Evolutionary conservation across 2,113 vertebrate species (phyloP), one percentile per base, ranked within the genome.

Genomic region (Turdus rufiventris): DNA sequence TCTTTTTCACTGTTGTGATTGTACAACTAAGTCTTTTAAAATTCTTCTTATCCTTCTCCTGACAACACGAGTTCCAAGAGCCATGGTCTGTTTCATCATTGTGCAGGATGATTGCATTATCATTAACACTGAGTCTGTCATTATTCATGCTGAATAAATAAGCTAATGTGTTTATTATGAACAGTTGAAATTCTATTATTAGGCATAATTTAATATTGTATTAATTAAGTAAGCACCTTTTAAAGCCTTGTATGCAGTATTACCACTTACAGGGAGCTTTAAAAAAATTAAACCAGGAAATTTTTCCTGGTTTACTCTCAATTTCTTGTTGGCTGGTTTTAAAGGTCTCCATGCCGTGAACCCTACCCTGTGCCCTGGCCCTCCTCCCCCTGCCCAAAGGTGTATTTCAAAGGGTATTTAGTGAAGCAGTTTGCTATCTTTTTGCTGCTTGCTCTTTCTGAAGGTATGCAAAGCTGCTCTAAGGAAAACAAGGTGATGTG

Each of bases 81-180:
- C 84, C 70, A 87, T 1, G 5, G n/a, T 85, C 85, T 40, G n/a
- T 51, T 94, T 88, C 80, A 57, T 61, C 28, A 54, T 90, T 81
- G 45, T 61, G 85, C 13, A 28, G 63, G 54, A 79, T 94, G 84
- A 36, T 36, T 81, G 58, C 42, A 60, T 28, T 77, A 72, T 92
- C 21, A 86, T 82, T 31, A 91, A 88, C 53, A 31, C 18, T 26
- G 61, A 80, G 51, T 68, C 75, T 91, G n/a, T 61, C 34, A 26
- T 89, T 31, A 51, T 91, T 95, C 34, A 23, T 81, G 34, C 47
- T 79, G 74, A 93, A 96, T 91, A 95, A 96, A 93, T 91, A 93
- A 97, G 85, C 82, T 85, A 81, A 85, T 84, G 38, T 84, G 54
- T 76, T 82, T 88, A 34, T 95, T 85, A 67, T 12, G 10, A 92